Conservation (phyloP, 64 coral and sea anemone genomes). For the Montipora sp. region DNA sequence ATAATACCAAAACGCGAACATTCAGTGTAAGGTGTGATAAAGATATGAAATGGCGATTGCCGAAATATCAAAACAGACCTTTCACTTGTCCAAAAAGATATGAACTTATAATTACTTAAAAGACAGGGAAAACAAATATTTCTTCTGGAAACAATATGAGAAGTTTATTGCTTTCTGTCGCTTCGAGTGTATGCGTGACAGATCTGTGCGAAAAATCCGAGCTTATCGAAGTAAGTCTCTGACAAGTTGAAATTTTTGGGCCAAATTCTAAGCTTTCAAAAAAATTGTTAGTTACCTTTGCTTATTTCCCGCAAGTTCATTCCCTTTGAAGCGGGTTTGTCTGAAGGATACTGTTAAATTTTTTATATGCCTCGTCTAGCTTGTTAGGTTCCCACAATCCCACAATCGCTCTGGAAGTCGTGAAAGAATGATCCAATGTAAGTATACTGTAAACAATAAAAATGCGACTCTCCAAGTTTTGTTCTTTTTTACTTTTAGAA, state of each 20-base stretch:
- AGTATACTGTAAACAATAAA: neutral
- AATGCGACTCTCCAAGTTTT: neutral
- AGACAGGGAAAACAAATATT: constrained; percentile 29
- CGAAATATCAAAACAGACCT: neutral
- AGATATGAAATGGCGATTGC: neutral
- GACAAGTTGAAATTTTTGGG: no score
- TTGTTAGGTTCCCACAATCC: constrained; percentile 42
- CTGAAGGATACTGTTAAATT: neutral
- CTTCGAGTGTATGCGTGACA: neutral
- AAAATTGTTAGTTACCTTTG: neutral
- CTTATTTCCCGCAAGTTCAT: neutral
- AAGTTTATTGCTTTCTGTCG: neutral
- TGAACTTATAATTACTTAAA: constrained; percentile 1
- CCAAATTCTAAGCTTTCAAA: neutral
- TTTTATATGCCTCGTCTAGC: constrained; percentile 38
- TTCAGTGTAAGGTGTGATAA: neutral
- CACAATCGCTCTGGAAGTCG: constrained; percentile 20
- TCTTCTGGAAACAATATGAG: neutral
- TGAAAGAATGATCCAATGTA: constrained; percentile 12
- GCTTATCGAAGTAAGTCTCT: neutral
- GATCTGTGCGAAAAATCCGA: neutral
- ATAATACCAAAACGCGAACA: no score
- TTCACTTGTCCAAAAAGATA: neutral
- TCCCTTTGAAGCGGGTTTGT: neutral
- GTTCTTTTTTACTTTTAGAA: neutral